Percentiles rank a stretch among this genome's conserved stretches.
phyloP scores from a whole-genome alignment of 2,113 vertebrate genomes.

The Morphnarchus princeps region DNA sequence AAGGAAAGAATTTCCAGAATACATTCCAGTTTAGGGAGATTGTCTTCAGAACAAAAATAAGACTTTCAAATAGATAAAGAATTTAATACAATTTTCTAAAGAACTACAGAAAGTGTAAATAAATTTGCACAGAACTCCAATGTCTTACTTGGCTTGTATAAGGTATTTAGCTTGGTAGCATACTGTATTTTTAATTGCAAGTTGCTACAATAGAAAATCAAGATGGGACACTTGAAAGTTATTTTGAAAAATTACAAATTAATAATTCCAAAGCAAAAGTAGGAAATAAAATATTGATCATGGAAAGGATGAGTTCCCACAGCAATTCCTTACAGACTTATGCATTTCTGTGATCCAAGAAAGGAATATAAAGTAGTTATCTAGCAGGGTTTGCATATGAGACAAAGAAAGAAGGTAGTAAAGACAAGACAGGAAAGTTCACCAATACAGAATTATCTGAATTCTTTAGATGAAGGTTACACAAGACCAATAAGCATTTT shows the following conservation, averaged over 20 bases:
- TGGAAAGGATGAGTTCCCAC: not conserved
- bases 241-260: not conserved
- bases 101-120: not conserved
- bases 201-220: not conserved
- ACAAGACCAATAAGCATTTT: not conserved
- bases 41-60: not conserved
- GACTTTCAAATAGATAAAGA: not conserved
- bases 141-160: not conserved
- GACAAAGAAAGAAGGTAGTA: not conserved
- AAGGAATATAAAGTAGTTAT: not conserved
- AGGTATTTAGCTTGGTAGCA: not conserved
- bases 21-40: not conserved
- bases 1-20: not conserved
- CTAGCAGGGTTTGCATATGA: not conserved
- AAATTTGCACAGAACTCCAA: accelerated
- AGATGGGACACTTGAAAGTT: not conserved
- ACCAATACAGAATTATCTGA: not conserved
- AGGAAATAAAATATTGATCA: not conserved
- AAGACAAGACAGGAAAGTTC: not conserved
- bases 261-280: not conserved
- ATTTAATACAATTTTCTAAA: not conserved
- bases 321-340: not conserved
- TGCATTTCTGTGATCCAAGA: not conserved
- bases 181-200: not conserved
- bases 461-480: not conserved